A percentile compares a stretch with the other conserved stretches of the same genome.
Conservation (phyloP, 2,888 invertebrate genomes). For the Adelognathus sp. region DNA sequence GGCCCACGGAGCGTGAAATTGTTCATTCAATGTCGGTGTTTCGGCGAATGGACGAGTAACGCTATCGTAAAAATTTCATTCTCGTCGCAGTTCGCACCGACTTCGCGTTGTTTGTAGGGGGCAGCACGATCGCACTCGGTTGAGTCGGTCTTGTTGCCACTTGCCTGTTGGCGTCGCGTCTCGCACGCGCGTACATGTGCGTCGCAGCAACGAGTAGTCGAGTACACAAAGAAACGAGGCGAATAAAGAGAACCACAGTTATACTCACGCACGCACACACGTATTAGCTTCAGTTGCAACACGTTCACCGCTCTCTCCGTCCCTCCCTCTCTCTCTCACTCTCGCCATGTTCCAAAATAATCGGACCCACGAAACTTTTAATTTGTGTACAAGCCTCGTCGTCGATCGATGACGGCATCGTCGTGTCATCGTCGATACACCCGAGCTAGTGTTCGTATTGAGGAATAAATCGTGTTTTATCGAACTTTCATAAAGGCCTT, state of each 20-base stretch:
- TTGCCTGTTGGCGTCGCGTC: background rate
- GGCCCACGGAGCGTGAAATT: no score
- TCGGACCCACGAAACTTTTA: constrained; percentile 1
- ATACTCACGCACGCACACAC: background rate
- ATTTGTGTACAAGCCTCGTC: constrained; percentile 30
- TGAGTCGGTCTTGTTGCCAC: no score
- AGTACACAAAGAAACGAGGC: background rate
- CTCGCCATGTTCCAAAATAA: constrained; percentile 45
- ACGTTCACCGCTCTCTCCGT: background rate
- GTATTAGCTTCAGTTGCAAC: background rate
- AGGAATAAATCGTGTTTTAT: constrained; percentile 14
- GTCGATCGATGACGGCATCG: constrained; percentile 44
- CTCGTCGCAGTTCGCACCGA: background rate
- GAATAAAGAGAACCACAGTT: background rate
- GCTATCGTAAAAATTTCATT: no score
- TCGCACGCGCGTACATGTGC: background rate
- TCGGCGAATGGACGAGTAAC: no score
- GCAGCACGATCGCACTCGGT: background rate
- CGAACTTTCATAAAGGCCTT: constrained; percentile 31
- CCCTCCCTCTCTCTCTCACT: no score
- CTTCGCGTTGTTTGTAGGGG: background rate
- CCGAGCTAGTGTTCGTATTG: constrained; percentile 17
- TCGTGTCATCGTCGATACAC: constrained; percentile 32
- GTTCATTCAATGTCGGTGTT: no score
- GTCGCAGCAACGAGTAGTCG: no score